A percentile compares a stretch with the other conserved stretches of the same genome.
phyloP scores from a whole-genome alignment of 2,797 vertebrate species.

The Saxicola maurus region DNA sequence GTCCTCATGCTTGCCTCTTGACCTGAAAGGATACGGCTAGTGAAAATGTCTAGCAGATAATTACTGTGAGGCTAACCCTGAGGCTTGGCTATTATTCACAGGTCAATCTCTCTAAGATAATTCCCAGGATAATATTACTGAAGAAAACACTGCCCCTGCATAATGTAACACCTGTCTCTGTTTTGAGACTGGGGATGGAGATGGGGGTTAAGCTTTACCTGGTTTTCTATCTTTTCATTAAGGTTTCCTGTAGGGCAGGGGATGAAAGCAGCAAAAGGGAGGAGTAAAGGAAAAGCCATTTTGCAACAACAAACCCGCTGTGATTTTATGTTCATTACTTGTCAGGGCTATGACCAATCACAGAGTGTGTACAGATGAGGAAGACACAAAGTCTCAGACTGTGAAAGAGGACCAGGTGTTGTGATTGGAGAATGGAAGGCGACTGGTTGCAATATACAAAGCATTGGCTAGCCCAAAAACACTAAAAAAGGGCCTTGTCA shows the following conservation, averaged over 20 bases:
- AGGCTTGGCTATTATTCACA: slow-evolving; percentile 80
- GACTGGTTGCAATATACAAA: neutral
- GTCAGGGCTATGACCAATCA: neutral
- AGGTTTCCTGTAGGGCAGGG: neutral
- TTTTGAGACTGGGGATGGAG: neutral
- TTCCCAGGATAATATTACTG: slow-evolving; percentile 71
- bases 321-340: neutral
- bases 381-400: neutral
- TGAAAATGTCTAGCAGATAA: slow-evolving; percentile 72
- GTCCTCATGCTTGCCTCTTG: slow-evolving; percentile 50
- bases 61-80: slow-evolving; percentile 74
- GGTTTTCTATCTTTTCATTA: neutral
- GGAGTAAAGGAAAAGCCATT: neutral
- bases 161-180: slow-evolving; percentile 57
- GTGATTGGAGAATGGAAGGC: neutral
- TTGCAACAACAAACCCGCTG: neutral
- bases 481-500: neutral
- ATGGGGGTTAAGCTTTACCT: neutral
- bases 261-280: neutral
- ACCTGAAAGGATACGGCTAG: slow-evolving; percentile 66
- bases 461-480: neutral
- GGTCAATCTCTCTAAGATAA: slow-evolving; percentile 79
- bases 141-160: slow-evolving; percentile 53
- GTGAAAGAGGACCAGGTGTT: neutral
- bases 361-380: neutral